Evolutionary conservation across 2,113 vertebrate genomes (phyloP), one percentile per base, ranked within the genome.

Genomic region (Ictidomys tridecemlineatus): DNA sequence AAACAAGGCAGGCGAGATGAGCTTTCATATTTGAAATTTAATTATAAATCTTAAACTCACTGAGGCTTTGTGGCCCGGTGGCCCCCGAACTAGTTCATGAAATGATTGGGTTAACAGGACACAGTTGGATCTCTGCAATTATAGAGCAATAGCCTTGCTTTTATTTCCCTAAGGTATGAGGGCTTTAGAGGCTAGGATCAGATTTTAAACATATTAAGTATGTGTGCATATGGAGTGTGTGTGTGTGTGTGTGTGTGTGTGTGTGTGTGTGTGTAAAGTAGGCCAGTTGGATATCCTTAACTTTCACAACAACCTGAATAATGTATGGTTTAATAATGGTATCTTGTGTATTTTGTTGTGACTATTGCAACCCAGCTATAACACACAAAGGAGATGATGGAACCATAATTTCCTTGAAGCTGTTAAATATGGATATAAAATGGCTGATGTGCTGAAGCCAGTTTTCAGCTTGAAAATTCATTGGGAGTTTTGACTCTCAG

Each of bases 81-180:
- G 39, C 22, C 39, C 56, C 39, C 70, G 73, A 91, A 93, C 70
- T 95, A 93, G 53, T 56, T 96, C 65, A 87, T 72, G 84, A 95
- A 94, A 28, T 80, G 53, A 94, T 24, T 96, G 63, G 24, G 63
- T 48, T 94, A 96, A 83, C 58, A 95, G 30, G 69, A 89, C 63
- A 96, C 48, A 87, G 74, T 94, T 92, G 85, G 65, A 92, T 78
- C 58, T 95, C 82, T 92, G 77, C 72, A 96, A 85, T 97, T 93
- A 95, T 83, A 85, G 58, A 89, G 4, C 42, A 39, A 32, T 77
- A 67, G 42, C 34, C 69, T 89, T 89, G 53, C 18, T 82, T 94
- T 97, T 97, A 97, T 96, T 95, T 97, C 91, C 63, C 56, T 83
- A 83, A 94, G 5, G 42, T 65, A 24, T 89, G 32, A 85, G 34